Percentiles rank a stretch among this genome's conserved stretches.
phyloP scores from a whole-genome alignment of 1,140 invertebrate species.

The Zeugodacus cucurbitae region DNA sequence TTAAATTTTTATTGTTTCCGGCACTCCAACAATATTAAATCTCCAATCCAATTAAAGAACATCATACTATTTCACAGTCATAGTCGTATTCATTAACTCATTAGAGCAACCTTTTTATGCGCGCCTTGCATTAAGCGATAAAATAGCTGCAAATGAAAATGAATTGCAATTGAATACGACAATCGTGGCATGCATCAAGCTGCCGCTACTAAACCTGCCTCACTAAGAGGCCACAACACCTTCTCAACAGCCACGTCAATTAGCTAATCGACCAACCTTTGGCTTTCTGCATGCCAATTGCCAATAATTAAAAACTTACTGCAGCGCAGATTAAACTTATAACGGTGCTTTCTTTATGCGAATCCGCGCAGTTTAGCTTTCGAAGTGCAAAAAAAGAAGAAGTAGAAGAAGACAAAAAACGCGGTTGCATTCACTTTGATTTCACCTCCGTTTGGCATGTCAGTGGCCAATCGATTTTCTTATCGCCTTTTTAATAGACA shows the following conservation, averaged over 20 bases:
- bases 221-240: background rate
- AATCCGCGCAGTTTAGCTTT: background rate
- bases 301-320: background rate
- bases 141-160: background rate
- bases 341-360: background rate
- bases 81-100: background rate
- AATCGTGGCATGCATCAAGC: background rate
- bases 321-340: background rate
- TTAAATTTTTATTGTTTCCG: no score
- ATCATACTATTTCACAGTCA: no score
- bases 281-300: constrained; percentile 10
- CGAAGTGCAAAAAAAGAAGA: background rate
- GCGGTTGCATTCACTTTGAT: background rate
- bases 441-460: background rate
- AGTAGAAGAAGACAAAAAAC: background rate
- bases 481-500: background rate
- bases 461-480: background rate
- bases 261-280: constrained; percentile 15
- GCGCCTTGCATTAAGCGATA: background rate
- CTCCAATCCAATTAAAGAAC: no score
- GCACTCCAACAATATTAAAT: no score
- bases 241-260: background rate
- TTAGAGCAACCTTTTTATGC: background rate
- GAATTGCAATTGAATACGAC: background rate
- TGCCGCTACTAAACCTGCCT: background rate